Evolutionary conservation across 2,113 vertebrate species (phyloP).

Genomic region (Aspiorhynchus laticeps): DNA sequence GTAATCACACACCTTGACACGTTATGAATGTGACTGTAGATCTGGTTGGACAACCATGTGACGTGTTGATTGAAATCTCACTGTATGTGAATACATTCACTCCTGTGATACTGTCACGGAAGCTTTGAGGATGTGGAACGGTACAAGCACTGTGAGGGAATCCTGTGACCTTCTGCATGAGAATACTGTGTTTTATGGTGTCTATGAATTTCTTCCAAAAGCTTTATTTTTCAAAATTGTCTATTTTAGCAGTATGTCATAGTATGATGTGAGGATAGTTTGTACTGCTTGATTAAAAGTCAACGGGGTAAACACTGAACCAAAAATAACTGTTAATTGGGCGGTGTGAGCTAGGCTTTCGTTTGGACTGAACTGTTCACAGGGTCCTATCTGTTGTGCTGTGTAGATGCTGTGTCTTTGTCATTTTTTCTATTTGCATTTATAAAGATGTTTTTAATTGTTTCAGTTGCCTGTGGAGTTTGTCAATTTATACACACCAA

Average conservation of each 20-base stretch:
- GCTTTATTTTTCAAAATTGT: not conserved
- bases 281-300: not conserved
- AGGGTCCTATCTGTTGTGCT: conserved; percentile 44
- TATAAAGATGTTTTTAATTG: conserved; percentile 67
- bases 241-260: conserved; percentile 5
- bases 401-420: conserved; percentile 54
- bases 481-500: not conserved
- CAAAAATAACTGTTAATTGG: not conserved
- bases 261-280: not conserved
- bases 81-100: not conserved
- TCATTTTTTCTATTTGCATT: conserved; percentile 61
- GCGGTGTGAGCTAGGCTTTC: not conserved
- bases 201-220: conserved; percentile 16
- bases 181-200: conserved; percentile 2
- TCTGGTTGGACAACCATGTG: not conserved
- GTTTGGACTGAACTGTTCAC: conserved; percentile 10
- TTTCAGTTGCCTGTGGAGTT: not conserved
- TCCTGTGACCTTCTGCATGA: conserved; percentile 31
- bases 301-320: not conserved
- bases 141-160: conserved; percentile 43
- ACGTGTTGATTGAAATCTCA: not conserved
- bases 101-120: conserved; percentile 11
- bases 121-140: not conserved
- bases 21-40: not conserved
- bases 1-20: conserved; percentile 2